Evolutionary conservation across 2,113 vertebrate genomes (phyloP).

Genomic region (Stegostoma tigrinum): DNA sequence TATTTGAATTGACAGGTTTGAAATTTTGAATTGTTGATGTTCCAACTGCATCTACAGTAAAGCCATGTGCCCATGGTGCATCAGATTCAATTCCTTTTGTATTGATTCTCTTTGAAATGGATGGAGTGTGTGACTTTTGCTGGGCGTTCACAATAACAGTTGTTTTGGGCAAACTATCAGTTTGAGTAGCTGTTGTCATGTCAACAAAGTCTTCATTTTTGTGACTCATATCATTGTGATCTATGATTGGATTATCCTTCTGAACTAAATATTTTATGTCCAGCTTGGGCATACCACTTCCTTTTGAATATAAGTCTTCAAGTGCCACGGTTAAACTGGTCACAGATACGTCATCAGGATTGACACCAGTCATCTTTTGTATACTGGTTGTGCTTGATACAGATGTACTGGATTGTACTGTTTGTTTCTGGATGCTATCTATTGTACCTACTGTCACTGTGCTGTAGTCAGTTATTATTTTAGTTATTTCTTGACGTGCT

Average conservation of each 20-base stretch:
- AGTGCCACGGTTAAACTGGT: not conserved
- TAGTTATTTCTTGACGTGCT: not conserved
- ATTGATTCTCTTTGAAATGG: not conserved
- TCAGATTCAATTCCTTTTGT: not conserved
- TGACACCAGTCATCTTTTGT: not conserved
- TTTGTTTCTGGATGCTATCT: not conserved
- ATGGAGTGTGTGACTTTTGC: not conserved
- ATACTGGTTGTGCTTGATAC: not conserved
- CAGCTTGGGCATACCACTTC: not conserved
- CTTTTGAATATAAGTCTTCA: not conserved
- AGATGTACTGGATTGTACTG: not conserved
- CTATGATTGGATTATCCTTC: not conserved
- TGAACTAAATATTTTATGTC: not conserved
- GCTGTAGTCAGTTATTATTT: not conserved
- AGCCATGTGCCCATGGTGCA: not conserved
- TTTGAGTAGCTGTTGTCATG: not conserved
- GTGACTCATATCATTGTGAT: not conserved
- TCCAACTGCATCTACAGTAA: not conserved
- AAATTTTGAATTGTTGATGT: not conserved
- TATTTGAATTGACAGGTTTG: not conserved
- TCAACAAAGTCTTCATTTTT: not conserved
- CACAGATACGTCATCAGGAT: not conserved
- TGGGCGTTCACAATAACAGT: not conserved
- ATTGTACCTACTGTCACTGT: not conserved
- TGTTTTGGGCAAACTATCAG: not conserved